Base-by-base conservation (phyloP, 2,797 vertebrate species). In the Loriculus beryllinus region DNA sequence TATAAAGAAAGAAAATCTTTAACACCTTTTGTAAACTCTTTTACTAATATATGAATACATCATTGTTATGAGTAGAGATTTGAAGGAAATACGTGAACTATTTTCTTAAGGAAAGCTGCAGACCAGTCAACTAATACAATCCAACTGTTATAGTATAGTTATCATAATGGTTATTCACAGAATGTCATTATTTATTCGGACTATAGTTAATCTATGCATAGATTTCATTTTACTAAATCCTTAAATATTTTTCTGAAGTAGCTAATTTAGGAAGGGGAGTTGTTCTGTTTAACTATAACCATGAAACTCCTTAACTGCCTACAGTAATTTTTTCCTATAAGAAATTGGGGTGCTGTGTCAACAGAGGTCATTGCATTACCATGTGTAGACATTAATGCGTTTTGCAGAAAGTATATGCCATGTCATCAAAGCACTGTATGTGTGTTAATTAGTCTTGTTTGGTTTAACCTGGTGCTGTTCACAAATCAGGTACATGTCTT, bases 401-500 rank as follows among this genome's bases (percentile, higher is more conserved):
- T 93, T 80, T 60, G 54, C 48, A 47, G 35, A 78, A 86, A 4
- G 6, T 40, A 10, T 47, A 22, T 54, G 7, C 5, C 4, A 3
- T 40, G 35, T 25, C 4, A 8, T 26, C 15, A 19, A 13, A 49
- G 5, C 6, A 29, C 15, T 35, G 10, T 3, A 8, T 28, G 1
- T 26, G 12, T 45, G 4, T 60, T 49, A 62, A 48, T 77, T 40
- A 52, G 17, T 28, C 49, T 52, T 76, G 6, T 14, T 33, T 59
- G 18, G 59, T 74, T 56, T 64, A 63, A 60, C 8, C 6, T 51
- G 16, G 2, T 79, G n/a, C 8, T 11, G 3, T 20, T 86, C 4
- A 0, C 28, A 62, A 52, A 4, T 37, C 45, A 35, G 13, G 1
- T 37, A 4, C 4, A 35, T 1, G 1, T 23, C n/a, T 23, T 4